Conservation (phyloP, 2,113 vertebrate species). For the Dipodomys merriami region DNA sequence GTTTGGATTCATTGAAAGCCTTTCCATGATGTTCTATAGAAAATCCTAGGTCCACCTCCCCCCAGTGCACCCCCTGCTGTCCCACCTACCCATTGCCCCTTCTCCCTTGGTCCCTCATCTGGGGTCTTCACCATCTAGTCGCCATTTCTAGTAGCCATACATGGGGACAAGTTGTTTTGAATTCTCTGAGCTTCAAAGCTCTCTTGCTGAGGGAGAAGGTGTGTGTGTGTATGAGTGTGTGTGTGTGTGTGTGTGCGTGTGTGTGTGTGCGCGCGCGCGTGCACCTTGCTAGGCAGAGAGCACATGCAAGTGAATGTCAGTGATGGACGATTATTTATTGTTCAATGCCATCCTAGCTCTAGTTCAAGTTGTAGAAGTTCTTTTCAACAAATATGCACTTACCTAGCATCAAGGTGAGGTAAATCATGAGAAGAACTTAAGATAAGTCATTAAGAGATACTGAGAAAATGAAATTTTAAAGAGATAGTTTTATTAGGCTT, state of each 20-base stretch:
- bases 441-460: slow-evolving; percentile 12
- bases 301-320: not conserved
- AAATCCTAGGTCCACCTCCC: not conserved
- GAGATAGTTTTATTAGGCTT: not conserved
- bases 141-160: not conserved
- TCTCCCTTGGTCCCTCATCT: not conserved
- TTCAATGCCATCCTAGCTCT: not conserved
- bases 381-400: not conserved
- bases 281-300: not conserved
- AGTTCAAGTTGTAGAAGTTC: not conserved
- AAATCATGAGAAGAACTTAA: slow-evolving; percentile 26
- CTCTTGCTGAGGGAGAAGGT: not conserved
- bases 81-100: not conserved
- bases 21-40: not conserved
- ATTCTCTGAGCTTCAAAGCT: not conserved
- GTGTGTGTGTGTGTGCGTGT: too few relatives aligned
- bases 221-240: too few relatives aligned
- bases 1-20: slow-evolving; percentile 35
- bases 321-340: not conserved
- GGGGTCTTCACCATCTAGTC: not conserved
- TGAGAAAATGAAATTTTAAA: slow-evolving; percentile 15
- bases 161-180: not conserved
- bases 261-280: too few relatives aligned
- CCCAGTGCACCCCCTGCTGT: too few relatives aligned
- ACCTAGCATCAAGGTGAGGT: not conserved